Base-by-base conservation (phyloP, 2,888 invertebrate genomes). In the Leptopilina drosophilae region DNA sequence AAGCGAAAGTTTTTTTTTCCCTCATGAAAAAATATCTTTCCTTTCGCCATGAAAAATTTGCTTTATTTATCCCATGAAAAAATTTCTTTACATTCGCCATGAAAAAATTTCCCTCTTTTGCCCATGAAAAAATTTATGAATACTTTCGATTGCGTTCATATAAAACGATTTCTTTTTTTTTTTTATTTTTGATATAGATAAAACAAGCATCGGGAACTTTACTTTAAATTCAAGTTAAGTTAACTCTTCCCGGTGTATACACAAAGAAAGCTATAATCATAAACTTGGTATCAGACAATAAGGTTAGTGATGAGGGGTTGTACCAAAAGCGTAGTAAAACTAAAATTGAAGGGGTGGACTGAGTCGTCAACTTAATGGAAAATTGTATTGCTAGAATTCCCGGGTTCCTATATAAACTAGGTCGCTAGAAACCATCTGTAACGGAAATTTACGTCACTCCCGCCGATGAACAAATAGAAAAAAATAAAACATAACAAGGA, bases 301-400 rank as follows among this genome's bases (percentile, higher is more conserved):
- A 53, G 20, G 75, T n/a, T 42, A 59, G 75, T 59, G 75, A 76
- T 59, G 75, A 76, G 76, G 76, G 76, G 76, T 76, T 76, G 76
- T n/a, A 15, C 62, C 76, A 59, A 62, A 20, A n/a, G 76, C 76
- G 59, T 42, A 64, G 76, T 59, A 76, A 64, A 20, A 76, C 76
- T 40, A 15, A 76, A 76, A 76, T 76, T 76, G 62, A 76, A 62
- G 76, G 76, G 76, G 76, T 59, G 62, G 42, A 33, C 40, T 76
- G 1, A 9, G 40, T 40, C 40, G 9, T 62, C n/a, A 49, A 33
- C 40, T 64, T 64, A 59, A 12, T 40, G 15, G 62, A 76, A 64
- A 62, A 76, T n/a, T 40, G 76, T 53, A 53, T 62, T n/a, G 76
- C 49, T 76, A 40, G 20, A 76, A 33, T 76, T 40, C 42, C 76